phyloP scores from a whole-genome alignment of 23 tunicate genomes.

The Trididemnum clinides region DNA sequence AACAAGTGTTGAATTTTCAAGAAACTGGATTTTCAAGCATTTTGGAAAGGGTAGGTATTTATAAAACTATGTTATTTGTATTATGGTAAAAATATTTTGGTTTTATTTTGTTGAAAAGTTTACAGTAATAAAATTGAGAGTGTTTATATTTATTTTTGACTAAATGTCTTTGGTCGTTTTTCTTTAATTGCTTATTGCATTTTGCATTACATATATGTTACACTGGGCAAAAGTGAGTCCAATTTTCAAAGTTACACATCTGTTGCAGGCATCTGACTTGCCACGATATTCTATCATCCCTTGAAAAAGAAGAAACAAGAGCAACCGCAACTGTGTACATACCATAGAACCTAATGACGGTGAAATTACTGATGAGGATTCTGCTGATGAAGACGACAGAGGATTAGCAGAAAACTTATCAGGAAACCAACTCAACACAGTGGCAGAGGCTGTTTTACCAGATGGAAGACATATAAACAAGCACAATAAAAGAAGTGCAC shows the following conservation, averaged over 20 bases:
- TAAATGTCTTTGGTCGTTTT: too few species aligned
- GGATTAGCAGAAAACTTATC: neutral
- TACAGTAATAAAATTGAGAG: too few species aligned
- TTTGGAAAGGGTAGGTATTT: too few species aligned
- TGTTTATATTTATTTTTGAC: too few species aligned
- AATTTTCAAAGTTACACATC: neutral
- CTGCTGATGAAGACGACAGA: neutral
- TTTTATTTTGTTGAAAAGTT: too few species aligned
- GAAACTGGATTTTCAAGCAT: too few species aligned
- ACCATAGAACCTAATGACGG: neutral
- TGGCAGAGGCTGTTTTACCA: neutral
- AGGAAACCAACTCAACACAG: neutral
- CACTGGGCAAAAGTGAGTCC: neutral
- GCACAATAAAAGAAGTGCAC: too few species aligned
- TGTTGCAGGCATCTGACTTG: neutral
- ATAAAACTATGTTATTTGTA: too few species aligned
- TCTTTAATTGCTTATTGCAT: too few species aligned
- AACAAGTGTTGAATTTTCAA: too few species aligned
- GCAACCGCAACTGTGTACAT: neutral
- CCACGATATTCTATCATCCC: neutral
- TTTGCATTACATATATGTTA: neutral
- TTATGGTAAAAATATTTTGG: too few species aligned
- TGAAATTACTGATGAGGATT: neutral
- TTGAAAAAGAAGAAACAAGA: neutral
- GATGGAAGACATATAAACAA: too few species aligned